These are phyloP conservation scores for Ovibos moschatus DNA, from an alignment of 2,113 vertebrate species.

Conservation along the genomic window DNA sequence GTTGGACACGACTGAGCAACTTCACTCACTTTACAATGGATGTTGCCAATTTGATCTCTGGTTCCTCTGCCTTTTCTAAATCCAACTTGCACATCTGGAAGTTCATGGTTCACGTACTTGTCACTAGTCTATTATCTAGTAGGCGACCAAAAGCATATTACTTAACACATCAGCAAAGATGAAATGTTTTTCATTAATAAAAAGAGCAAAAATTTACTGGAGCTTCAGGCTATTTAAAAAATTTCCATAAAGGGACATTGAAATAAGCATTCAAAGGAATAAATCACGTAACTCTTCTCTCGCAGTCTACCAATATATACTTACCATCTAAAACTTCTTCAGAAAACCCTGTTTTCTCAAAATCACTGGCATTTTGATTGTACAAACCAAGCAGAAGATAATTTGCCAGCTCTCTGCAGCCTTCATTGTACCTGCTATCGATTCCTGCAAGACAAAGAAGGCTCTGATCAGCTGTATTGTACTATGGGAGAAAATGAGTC, in stretches of 20 bases:
- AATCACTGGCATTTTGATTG: constrained; percentile 84
- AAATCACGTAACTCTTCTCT: not conserved
- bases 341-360: constrained; percentile 89
- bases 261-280: constrained; percentile 37
- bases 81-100: not conserved
- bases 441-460: constrained; percentile 86
- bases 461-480: not conserved
- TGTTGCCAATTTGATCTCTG: not conserved
- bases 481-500: not conserved
- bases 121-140: not conserved
- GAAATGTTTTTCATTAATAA: constrained; percentile 19
- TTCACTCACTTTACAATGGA: not conserved
- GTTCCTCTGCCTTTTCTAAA: not conserved
- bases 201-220: not conserved
- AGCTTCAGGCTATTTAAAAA: constrained; percentile 6
- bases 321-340: constrained; percentile 97
- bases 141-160: not conserved
- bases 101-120: not conserved
- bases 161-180: not conserved
- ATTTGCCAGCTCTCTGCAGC: constrained; percentile 94
- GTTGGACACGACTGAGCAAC: too few relatives aligned
- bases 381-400: constrained; percentile 96
- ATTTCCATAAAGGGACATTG: not conserved
- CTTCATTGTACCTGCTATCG: constrained; percentile 96
- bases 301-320: constrained; percentile 46